These are phyloP conservation scores for Cynaeus angustus DNA, from an alignment of 2,888 invertebrate species.

Conservation along the genomic window DNA sequence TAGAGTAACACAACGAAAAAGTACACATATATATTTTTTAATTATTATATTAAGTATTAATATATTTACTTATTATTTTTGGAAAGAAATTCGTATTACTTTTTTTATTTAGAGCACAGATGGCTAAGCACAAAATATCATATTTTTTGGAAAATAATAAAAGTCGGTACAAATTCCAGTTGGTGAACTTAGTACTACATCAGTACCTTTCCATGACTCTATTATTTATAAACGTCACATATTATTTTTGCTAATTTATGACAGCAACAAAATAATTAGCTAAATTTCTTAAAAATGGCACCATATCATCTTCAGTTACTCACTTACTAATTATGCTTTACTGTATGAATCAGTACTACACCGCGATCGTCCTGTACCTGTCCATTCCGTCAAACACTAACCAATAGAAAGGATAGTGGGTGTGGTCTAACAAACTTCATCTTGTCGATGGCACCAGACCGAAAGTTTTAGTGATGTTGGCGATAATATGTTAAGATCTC, in stretches of 20 bases:
- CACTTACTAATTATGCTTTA: constrained; percentile 8
- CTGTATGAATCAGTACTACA: constrained; percentile 26
- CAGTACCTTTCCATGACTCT: neutral
- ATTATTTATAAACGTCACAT: neutral
- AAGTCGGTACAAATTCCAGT: too few species aligned
- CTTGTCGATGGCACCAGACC: constrained; percentile 58
- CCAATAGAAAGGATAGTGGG: constrained; percentile 61
- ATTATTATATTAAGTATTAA: too few species aligned
- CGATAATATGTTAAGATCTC: constrained; percentile 69
- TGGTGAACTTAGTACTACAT: neutral
- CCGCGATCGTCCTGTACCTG: constrained; percentile 49
- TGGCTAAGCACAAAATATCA: too few species aligned
- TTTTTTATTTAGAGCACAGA: too few species aligned
- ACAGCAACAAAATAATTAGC: neutral
- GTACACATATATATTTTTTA: too few species aligned
- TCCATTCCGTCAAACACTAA: constrained; percentile 49
- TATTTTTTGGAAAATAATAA: too few species aligned
- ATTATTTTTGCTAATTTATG: constrained; percentile 11
- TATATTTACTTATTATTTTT: too few species aligned
- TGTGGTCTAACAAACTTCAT: constrained; percentile 62
- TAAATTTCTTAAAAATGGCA: neutral
- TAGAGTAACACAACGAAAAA: too few species aligned
- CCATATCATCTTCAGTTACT: neutral
- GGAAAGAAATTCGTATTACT: too few species aligned
- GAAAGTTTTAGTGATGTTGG: constrained; percentile 66